Percentiles rank a stretch among this genome's conserved stretches.
Conservation (phyloP, 2,113 vertebrate species). For the Lutjanus erythropterus region DNA sequence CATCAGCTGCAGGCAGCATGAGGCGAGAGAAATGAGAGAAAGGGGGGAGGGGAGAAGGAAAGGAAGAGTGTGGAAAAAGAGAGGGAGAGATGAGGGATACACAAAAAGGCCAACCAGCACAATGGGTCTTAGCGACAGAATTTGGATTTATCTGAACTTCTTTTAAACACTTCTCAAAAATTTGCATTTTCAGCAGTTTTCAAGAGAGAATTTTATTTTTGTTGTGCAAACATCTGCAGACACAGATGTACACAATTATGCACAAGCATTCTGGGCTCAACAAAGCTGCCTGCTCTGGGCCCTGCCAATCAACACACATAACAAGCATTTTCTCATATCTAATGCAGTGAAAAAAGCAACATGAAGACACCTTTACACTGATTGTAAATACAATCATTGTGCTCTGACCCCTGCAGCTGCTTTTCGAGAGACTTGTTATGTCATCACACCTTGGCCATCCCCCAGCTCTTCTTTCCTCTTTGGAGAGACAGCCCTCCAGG, state of each 20-base stretch:
- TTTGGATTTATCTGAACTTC: slow-evolving; percentile 23
- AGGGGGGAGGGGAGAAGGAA: neutral
- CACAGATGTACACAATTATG: neutral
- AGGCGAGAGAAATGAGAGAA: slow-evolving; percentile 23
- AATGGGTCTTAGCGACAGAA: slow-evolving; percentile 1
- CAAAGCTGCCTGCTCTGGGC: neutral
- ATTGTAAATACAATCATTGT: slow-evolving; percentile 32
- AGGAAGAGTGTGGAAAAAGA: neutral
- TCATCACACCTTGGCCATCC: slow-evolving; percentile 73
- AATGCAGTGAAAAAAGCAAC: slow-evolving; percentile 1
- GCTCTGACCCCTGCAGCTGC: slow-evolving; percentile 55
- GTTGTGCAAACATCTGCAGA: slow-evolving; percentile 15
- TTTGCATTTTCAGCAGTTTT: slow-evolving; percentile 15
- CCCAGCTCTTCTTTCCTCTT: slow-evolving; percentile 62
- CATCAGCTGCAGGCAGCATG: slow-evolving; percentile 53
- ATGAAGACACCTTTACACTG: slow-evolving; percentile 37
- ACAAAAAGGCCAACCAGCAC: slow-evolving; percentile 18
- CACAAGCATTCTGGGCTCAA: slow-evolving; percentile 1
- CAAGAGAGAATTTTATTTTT: slow-evolving; percentile 14
- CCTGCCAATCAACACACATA: neutral
- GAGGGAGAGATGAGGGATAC: slow-evolving; percentile 13
- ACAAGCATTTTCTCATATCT: slow-evolving; percentile 5
- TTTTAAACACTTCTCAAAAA: neutral
- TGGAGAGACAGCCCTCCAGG: slow-evolving; percentile 74
- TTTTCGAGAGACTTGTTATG: slow-evolving; percentile 79